Evolutionary conservation across 2,113 vertebrate species (phyloP).

Genomic region (Elephas maximus): DNA sequence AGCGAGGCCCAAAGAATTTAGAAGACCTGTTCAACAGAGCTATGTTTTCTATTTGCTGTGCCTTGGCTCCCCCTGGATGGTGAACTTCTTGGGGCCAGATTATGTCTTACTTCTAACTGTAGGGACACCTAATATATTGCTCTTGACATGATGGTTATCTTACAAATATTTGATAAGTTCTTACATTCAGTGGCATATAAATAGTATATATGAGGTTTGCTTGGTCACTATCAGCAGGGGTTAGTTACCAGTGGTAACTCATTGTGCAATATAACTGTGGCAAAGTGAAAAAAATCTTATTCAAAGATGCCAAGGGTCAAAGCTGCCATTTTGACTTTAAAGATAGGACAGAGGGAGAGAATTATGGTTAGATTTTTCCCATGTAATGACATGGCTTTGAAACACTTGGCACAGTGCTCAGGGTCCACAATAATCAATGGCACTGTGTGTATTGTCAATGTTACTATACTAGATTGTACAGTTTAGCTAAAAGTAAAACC

Average conservation of each 20-base stretch:
- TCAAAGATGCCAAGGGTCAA: neutral
- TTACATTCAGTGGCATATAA: neutral
- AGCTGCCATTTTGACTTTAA: neutral
- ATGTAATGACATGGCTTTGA: neutral
- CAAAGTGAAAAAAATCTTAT: neutral
- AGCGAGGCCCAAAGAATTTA: neutral
- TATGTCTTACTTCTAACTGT: neutral
- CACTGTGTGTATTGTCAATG: rapidly evolving
- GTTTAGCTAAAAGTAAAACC: neutral
- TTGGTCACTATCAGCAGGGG: neutral
- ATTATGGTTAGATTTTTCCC: neutral
- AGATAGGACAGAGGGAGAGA: neutral
- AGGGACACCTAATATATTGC: neutral
- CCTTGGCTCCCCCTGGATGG: neutral
- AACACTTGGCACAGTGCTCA: neutral
- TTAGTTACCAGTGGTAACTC: neutral
- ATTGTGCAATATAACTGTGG: neutral
- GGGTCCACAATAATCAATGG: neutral
- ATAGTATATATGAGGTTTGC: neutral
- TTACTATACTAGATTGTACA: rapidly evolving
- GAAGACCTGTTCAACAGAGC: neutral
- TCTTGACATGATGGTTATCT: neutral
- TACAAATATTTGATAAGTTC: neutral
- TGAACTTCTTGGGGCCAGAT: neutral
- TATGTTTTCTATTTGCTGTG: neutral